Evolutionary conservation across 1,140 invertebrate genomes (phyloP).

Genomic region (Neodiprion pinetum): DNA sequence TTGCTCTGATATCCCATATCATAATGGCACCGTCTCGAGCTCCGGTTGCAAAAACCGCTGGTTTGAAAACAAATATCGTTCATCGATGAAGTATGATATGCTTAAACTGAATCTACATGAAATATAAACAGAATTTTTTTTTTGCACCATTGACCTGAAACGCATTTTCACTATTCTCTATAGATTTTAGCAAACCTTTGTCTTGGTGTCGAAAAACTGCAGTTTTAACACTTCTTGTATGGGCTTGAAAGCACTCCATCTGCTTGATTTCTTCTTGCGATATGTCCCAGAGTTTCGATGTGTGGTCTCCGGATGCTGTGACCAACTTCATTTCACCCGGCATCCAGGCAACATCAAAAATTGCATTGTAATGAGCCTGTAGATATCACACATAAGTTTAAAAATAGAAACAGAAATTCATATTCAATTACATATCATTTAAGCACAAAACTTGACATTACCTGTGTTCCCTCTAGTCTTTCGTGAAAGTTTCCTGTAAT

Average conservation of each 20-base stretch:
- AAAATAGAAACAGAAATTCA: background rate
- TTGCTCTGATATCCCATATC: slow-evolving; percentile 79
- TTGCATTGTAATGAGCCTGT: slow-evolving; percentile 83
- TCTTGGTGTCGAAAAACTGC: slow-evolving; percentile 74
- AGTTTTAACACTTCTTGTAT: slow-evolving; percentile 81
- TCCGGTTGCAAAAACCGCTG: slow-evolving; percentile 82
- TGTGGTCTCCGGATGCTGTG: slow-evolving; percentile 86
- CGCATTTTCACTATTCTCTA: too few relatives aligned
- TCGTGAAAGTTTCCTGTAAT: slow-evolving; percentile 31
- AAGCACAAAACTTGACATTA: slow-evolving; percentile 20
- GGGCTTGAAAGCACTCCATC: slow-evolving; percentile 71
- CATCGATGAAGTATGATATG: slow-evolving; percentile 11
- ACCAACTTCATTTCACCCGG: slow-evolving; percentile 76
- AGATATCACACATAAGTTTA: background rate
- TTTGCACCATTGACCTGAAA: background rate
- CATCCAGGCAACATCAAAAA: slow-evolving; percentile 89
- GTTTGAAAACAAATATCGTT: slow-evolving; percentile 10
- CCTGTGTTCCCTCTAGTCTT: slow-evolving; percentile 39
- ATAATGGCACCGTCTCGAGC: slow-evolving; percentile 84
- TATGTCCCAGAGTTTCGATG: slow-evolving; percentile 77
- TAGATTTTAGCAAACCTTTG: slow-evolving; percentile 51
- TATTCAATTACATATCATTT: background rate
- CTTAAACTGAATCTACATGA: slow-evolving; percentile 11
- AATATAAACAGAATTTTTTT: slow-evolving; percentile 16
- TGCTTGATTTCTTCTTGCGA: slow-evolving; percentile 55